Evolutionary conservation across 2,113 vertebrate species (phyloP), one percentile per base, ranked within the genome.

Genomic region (Morone chrysops): DNA sequence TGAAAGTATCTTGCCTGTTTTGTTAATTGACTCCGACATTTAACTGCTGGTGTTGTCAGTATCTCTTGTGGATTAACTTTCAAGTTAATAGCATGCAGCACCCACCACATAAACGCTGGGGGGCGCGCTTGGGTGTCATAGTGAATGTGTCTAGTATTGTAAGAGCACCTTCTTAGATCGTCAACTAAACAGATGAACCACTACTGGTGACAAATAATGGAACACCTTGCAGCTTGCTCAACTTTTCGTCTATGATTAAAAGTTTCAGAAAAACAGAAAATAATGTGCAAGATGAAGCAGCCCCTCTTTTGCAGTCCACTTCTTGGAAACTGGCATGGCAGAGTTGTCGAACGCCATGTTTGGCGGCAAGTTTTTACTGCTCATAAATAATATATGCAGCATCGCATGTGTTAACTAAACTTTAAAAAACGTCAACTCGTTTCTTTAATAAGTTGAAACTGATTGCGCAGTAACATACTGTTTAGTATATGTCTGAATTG

Each of bases 141-240:
- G 47, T 6, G 59, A 54, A n/a, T 31, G 53, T 22, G 4, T 8
- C 54, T 53, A 3, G 12, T 43, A 25, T 41, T 63, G 22, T 22
- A 70, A 6, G 5, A 0, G 11, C 9, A 41, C 2, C 1, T 8
- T 6, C 0, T 9, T 59, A 77, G 85, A 88, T 92, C 83, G 81
- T 91, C 70, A 83, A 75, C 78, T 51, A 0, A 12, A 25, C n/a
- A 36, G 78, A 81, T 70, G 43, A 50, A 25, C 2, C 51, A 83
- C 54, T 62, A 43, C 20, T 1, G 17, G 0, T 11, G 1, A 20
- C 6, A 59, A 47, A 47, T 2, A 38, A 69, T 48, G 13, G 3
- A 9, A 20, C 8, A 50, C 18, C 6, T 20, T 31, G 40, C 2
- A 2, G 12, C 54, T 57, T 10, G 25, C 9, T 11, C 8, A 10